Conservation (phyloP, 2,888 invertebrate species). For the Diploptera punctata region DNA sequence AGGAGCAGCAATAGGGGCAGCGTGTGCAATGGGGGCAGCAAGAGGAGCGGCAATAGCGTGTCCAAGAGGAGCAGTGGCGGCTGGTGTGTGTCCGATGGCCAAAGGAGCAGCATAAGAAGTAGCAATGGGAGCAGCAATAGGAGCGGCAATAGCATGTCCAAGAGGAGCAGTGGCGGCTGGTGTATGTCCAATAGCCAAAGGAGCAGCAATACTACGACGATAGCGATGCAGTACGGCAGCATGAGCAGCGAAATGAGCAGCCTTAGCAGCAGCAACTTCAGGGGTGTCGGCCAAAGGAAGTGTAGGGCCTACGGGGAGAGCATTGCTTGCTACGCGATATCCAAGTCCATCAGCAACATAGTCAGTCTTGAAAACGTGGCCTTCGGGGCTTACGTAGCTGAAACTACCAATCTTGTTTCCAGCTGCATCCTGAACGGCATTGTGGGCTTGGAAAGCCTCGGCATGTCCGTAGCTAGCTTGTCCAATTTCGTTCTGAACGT, state of each 20-base stretch:
- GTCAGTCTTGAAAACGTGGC: conserved; percentile 48
- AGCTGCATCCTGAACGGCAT: conserved; percentile 42
- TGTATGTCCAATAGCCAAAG: no score
- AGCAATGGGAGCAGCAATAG: no score
- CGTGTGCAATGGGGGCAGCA: no score
- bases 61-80: no score
- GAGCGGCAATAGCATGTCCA: conserved; percentile 26
- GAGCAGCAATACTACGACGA: conserved; percentile 47
- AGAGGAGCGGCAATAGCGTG: no score
- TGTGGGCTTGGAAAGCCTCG: conserved; percentile 43
- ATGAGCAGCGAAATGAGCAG: conserved; percentile 45
- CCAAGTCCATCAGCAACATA: conserved; percentile 50
- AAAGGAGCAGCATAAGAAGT: no score
- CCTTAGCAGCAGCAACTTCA: conserved; percentile 47
- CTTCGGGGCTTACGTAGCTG: conserved; percentile 51
- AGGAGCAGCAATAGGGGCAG: no score
- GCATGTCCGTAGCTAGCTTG: conserved; percentile 47
- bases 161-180: conserved; percentile 1
- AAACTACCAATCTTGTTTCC: conserved; percentile 48
- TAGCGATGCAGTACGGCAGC: conserved; percentile 45
- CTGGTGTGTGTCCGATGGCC: no score
- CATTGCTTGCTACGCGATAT: conserved; percentile 51
- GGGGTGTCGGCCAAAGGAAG: conserved; percentile 47
- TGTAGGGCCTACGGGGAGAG: conserved; percentile 47
- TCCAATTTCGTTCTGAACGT: conserved; percentile 48